Percentiles rank a stretch among this genome's conserved stretches.
These are phyloP conservation scores for Parnassius orleans DNA, from an alignment of 2,888 invertebrate species.

Conservation along the genomic window DNA sequence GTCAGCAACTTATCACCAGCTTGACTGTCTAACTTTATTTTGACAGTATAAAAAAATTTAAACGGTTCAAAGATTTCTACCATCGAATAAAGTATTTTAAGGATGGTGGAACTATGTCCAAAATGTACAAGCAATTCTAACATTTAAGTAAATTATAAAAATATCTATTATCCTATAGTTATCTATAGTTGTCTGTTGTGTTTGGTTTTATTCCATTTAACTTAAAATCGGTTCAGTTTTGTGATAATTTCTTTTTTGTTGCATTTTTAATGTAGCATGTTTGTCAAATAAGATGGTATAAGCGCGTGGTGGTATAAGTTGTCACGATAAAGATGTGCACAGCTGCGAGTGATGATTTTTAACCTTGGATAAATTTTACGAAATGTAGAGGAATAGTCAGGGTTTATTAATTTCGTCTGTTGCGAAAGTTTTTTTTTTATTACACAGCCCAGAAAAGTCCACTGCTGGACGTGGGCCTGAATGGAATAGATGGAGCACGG, in stretches of 20 bases:
- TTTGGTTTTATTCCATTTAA: constrained; percentile 9
- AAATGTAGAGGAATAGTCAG: too few relatives aligned
- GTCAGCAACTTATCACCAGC: constrained; percentile 92
- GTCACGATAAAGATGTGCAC: too few relatives aligned
- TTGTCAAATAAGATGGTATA: too few relatives aligned
- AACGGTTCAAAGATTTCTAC: not conserved
- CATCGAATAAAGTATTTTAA: not conserved
- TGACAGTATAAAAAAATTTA: not conserved
- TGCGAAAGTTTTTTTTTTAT: too few relatives aligned
- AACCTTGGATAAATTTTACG: too few relatives aligned
- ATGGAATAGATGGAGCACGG: too few relatives aligned
- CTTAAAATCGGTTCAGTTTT: constrained; percentile 12
- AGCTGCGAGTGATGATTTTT: too few relatives aligned
- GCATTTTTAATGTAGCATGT: not conserved
- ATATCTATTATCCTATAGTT: constrained; percentile 14
- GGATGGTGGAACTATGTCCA: constrained; percentile 8
- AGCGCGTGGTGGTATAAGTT: too few relatives aligned
- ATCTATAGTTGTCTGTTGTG: constrained; percentile 6
- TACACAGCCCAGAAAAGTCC: too few relatives aligned
- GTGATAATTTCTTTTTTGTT: constrained; percentile 17
- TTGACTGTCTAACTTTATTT: constrained; percentile 83
- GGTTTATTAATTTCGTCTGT: too few relatives aligned
- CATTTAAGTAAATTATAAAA: constrained; percentile 5
- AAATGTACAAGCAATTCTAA: constrained; percentile 22
- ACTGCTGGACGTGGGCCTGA: too few relatives aligned